phyloP scores from a whole-genome alignment of 2,113 vertebrate genomes.

The Paralichthys olivaceus region DNA sequence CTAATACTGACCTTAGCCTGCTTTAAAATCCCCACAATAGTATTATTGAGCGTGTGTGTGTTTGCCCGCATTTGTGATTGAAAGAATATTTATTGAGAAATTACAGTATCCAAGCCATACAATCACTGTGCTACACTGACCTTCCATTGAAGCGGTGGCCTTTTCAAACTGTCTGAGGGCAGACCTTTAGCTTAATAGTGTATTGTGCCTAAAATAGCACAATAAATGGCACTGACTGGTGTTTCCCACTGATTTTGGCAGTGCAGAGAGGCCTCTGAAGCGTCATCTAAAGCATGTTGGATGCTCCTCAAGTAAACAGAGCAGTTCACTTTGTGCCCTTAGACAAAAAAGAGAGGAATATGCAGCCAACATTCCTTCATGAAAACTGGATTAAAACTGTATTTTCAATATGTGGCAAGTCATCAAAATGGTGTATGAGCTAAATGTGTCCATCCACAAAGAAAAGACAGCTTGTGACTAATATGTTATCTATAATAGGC shows the following conservation, averaged over 20 bases:
- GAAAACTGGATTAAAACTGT: constrained; percentile 3
- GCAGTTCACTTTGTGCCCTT: not conserved
- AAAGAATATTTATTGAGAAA: constrained; percentile 19
- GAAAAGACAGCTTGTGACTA: not conserved
- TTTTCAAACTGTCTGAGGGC: constrained; percentile 19
- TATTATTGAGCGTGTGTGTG: constrained; percentile 1
- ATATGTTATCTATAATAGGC: not conserved
- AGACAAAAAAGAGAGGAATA: constrained; percentile 5
- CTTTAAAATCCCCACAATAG: not conserved
- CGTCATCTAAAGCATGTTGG: constrained; percentile 22
- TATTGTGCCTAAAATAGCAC: constrained; percentile 64
- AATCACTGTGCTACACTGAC: constrained; percentile 43
- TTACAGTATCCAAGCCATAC: constrained; percentile 7
- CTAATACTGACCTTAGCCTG: constrained; percentile 20
- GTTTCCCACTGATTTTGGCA: constrained; percentile 54
- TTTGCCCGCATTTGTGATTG: not conserved
- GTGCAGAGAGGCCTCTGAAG: constrained; percentile 37
- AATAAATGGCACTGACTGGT: constrained; percentile 35
- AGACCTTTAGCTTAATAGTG: constrained; percentile 61
- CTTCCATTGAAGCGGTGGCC: constrained; percentile 54
- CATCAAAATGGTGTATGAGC: not conserved
- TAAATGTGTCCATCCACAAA: not conserved
- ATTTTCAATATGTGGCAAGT: not conserved
- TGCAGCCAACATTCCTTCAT: constrained; percentile 12
- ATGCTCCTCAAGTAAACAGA: constrained; percentile 37